Percentiles rank a stretch among this genome's conserved stretches.
These are phyloP conservation scores for Eptesicus fuscus DNA, from an alignment of 2,113 vertebrate species.

Conservation along the genomic window DNA sequence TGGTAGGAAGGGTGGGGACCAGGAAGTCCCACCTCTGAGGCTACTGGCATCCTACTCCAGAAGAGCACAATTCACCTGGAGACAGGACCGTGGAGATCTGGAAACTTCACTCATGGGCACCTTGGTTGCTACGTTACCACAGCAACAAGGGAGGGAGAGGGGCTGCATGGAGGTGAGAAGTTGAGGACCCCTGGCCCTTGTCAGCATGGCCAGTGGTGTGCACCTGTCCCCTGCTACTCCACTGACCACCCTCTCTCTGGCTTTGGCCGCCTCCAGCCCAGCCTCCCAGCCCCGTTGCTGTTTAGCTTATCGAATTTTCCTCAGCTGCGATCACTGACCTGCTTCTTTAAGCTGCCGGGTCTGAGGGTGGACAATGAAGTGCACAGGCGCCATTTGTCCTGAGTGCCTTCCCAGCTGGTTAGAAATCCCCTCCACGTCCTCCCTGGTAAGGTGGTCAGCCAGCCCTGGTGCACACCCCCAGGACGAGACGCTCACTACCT, in stretches of 20 bases:
- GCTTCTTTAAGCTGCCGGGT: background rate
- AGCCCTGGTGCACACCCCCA: background rate
- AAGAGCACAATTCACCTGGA: background rate
- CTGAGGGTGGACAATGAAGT: background rate
- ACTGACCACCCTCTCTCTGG: background rate
- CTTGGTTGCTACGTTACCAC: background rate
- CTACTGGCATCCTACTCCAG: background rate
- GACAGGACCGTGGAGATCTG: background rate
- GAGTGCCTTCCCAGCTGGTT: background rate
- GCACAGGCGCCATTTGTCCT: fast-evolving
- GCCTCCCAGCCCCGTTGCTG: background rate
- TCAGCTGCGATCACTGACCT: background rate
- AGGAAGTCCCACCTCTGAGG: background rate
- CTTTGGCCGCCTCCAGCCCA: background rate
- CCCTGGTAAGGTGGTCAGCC: background rate
- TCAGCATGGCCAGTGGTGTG: fast-evolving
- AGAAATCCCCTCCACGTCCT: background rate
- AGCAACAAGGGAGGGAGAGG: fast-evolving
- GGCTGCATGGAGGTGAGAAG: background rate
- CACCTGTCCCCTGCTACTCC: background rate
- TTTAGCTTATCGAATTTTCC: background rate
- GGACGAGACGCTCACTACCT: background rate
- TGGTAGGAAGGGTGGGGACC: background rate
- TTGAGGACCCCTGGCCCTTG: background rate
- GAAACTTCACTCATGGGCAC: background rate